A percentile compares a stretch with the other conserved stretches of the same genome.
phyloP scores from a whole-genome alignment of 1,140 invertebrate species.

The Bombus sylvicola region DNA sequence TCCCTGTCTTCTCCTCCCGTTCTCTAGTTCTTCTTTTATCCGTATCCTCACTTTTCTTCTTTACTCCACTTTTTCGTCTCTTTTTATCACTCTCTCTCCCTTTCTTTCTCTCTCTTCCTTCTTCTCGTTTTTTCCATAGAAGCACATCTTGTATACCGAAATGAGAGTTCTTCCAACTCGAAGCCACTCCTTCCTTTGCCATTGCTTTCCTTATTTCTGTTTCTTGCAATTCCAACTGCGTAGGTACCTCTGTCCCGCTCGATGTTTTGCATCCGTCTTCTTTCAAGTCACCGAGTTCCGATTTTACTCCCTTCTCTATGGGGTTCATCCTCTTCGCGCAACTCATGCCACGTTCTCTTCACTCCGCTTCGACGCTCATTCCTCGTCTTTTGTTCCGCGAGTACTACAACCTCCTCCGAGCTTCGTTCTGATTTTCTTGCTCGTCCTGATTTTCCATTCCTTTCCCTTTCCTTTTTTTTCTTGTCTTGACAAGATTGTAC shows the following conservation, averaged over 20 bases:
- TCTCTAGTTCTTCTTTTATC: background rate
- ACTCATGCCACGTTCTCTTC: background rate
- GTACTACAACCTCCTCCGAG: conserved; percentile 1
- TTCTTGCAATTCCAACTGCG: conserved; percentile 29
- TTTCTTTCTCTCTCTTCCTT: background rate
- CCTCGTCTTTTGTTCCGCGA: background rate
- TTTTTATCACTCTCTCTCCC: background rate
- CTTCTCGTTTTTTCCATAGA: conserved; percentile 39
- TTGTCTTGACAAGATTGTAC: background rate
- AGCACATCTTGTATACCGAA: conserved; percentile 37
- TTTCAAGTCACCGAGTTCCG: background rate
- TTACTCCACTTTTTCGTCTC: conserved; percentile 5
- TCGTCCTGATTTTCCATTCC: background rate
- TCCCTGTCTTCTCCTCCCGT: conserved; percentile 20
- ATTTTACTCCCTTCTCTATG: background rate
- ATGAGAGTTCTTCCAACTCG: conserved; percentile 38
- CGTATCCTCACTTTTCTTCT: conserved; percentile 30
- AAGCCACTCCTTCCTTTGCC: background rate
- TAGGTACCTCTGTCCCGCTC: background rate
- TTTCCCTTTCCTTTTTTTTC: background rate
- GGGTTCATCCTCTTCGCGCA: background rate
- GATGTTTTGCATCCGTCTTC: conserved; percentile 5
- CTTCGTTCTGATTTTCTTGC: background rate
- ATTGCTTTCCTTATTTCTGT: conserved; percentile 26
- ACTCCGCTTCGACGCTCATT: background rate